These are phyloP conservation scores for Urosaurus nigricauda DNA, from an alignment of 2,797 vertebrate species.

Conservation along the genomic window DNA sequence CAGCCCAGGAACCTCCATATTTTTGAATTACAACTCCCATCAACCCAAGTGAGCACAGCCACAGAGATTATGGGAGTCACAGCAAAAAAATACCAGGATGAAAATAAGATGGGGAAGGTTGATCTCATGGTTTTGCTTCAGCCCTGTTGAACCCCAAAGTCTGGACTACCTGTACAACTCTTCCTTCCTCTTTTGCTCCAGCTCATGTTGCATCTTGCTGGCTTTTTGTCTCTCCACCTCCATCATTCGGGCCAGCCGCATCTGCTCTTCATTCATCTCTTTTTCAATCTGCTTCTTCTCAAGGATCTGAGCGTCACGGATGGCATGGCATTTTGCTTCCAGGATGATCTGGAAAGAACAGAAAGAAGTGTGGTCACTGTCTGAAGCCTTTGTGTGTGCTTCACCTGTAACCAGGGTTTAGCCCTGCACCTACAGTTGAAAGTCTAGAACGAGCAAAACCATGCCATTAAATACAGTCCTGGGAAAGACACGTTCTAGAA, in stretches of 20 bases:
- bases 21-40: background rate
- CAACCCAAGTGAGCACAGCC: background rate
- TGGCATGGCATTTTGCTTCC: conserved; percentile 88
- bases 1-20: background rate
- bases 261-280: conserved; percentile 86
- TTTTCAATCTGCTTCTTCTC: conserved; percentile 85
- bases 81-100: background rate
- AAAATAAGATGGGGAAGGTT: background rate
- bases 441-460: no score
- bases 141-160: no score
- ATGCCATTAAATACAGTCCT: background rate
- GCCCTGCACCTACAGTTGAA: background rate
- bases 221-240: conserved; percentile 84
- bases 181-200: conserved; percentile 79
- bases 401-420: background rate
- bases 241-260: conserved; percentile 88
- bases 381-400: background rate
- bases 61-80: background rate
- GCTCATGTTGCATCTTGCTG: conserved; percentile 81
- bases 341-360: conserved; percentile 83
- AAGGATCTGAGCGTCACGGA: conserved; percentile 87
- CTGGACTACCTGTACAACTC: conserved; percentile 80
- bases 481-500: background rate
- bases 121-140: background rate
- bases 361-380: background rate